A percentile compares a stretch with the other conserved stretches of the same genome.
Evolutionary conservation across 2,797 vertebrate species (phyloP).

Genomic region (Eulemur coronatus): DNA sequence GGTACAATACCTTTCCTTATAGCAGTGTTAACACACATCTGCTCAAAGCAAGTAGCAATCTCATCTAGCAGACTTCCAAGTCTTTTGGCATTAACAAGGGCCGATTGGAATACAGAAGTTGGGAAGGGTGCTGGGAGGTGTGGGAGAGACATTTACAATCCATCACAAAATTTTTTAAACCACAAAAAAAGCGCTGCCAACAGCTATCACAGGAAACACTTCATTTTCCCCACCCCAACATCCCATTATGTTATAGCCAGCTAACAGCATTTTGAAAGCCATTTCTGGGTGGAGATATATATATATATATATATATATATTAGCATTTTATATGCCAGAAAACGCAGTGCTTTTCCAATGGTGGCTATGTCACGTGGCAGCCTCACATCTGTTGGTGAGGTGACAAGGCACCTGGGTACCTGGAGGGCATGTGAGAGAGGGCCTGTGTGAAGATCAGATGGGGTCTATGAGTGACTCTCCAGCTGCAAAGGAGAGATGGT

Average conservation of each 20-base stretch:
- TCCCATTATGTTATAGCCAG: neutral
- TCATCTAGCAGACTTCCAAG: neutral
- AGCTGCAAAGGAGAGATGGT: neutral
- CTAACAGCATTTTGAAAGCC: neutral
- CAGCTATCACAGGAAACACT: neutral
- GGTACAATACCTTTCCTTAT: neutral
- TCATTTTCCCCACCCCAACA: neutral
- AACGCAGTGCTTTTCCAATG: neutral
- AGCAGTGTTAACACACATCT: neutral
- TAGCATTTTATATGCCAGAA: neutral
- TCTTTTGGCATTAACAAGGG: neutral
- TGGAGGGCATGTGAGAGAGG: neutral
- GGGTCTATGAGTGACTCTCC: neutral
- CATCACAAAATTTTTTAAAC: neutral
- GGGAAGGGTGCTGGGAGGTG: neutral
- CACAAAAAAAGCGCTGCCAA: neutral
- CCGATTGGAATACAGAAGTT: neutral
- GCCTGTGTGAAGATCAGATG: neutral
- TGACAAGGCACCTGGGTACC: neutral
- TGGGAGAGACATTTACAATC: slow-evolving; percentile 5
- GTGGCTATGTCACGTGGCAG: neutral
- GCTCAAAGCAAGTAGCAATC: slow-evolving; percentile 13
- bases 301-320: neutral
- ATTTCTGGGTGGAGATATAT: neutral
- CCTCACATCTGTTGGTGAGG: neutral